phyloP scores from a whole-genome alignment of 1,140 invertebrate genomes.

The Leptinotarsa lineolata region DNA sequence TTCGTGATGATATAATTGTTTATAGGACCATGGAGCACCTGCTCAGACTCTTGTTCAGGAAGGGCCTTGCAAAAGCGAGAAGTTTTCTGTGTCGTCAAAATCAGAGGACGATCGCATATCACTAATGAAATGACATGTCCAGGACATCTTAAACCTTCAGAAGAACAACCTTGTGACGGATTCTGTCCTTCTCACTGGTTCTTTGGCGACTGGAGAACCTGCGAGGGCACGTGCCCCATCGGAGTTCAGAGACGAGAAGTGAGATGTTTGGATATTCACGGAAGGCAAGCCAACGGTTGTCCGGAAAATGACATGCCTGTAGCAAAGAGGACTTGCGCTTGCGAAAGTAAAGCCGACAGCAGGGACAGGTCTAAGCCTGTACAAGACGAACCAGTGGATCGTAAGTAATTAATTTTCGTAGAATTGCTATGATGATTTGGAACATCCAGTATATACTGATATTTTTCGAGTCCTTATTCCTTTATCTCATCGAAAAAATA shows the following conservation, averaged over 20 bases:
- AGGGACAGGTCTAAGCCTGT: conserved; percentile 42
- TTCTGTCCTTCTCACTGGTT: conserved; percentile 64
- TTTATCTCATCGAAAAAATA: no score
- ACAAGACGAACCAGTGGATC: conserved; percentile 53
- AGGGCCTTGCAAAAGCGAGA: conserved; percentile 50
- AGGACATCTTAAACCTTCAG: conserved; percentile 43
- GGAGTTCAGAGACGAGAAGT: conserved; percentile 66
- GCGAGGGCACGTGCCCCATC: conserved; percentile 62
- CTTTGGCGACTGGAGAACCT: conserved; percentile 66
- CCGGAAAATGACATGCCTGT: conserved; percentile 44
- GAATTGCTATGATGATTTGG: background rate
- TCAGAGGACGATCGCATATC: conserved; percentile 49
- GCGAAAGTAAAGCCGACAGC: conserved; percentile 39
- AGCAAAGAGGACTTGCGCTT: conserved; percentile 48
- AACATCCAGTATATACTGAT: no score
- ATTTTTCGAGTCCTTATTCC: no score
- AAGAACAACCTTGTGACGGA: conserved; percentile 57
- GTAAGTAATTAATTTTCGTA: conserved; percentile 40
- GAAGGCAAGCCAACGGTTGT: conserved; percentile 45
- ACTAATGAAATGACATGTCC: conserved; percentile 53
- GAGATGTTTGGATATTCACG: conserved; percentile 62
- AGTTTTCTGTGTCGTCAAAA: conserved; percentile 60
- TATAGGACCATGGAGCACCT: conserved; percentile 66
- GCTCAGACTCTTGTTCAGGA: conserved; percentile 54
- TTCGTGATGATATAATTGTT: no score